phyloP scores from a whole-genome alignment of 2,888 invertebrate genomes.

The Drosophila prolongata region DNA sequence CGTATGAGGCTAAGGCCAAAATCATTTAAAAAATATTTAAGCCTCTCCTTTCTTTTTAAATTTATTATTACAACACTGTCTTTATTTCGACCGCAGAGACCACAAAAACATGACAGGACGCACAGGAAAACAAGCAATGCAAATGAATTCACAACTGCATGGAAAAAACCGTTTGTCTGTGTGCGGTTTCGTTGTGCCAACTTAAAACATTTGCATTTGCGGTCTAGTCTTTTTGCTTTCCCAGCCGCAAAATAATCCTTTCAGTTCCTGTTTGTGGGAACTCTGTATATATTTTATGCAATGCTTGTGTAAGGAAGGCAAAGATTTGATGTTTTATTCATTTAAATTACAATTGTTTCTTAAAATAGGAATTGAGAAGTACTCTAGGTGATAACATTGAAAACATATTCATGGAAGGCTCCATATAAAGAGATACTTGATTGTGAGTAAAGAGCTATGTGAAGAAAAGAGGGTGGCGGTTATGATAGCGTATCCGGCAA shows the following conservation, averaged over 20 bases:
- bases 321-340: not conserved
- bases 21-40: not conserved
- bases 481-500: constrained; percentile 52
- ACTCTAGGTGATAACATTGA: not conserved
- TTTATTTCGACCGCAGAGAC: constrained; percentile 24
- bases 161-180: constrained; percentile 6
- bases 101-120: constrained; percentile 22
- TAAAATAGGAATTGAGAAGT: not conserved
- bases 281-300: constrained; percentile 8
- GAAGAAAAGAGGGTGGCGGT: constrained; percentile 2
- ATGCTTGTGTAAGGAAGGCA: not conserved
- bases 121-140: constrained; percentile 38
- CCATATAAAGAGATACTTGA: not conserved
- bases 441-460: constrained; percentile 3
- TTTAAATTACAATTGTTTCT: not conserved
- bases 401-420: not conserved
- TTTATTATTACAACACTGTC: constrained; percentile 2
- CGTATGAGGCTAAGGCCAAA: not conserved
- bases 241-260: constrained; percentile 51
- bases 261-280: constrained; percentile 31
- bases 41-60: not conserved
- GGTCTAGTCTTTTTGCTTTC: constrained; percentile 45
- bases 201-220: constrained; percentile 58
- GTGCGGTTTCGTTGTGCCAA: constrained; percentile 46
- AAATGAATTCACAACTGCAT: constrained; percentile 27